Base-by-base conservation (phyloP, 2,113 vertebrate genomes). In the Podilymbus podiceps region DNA sequence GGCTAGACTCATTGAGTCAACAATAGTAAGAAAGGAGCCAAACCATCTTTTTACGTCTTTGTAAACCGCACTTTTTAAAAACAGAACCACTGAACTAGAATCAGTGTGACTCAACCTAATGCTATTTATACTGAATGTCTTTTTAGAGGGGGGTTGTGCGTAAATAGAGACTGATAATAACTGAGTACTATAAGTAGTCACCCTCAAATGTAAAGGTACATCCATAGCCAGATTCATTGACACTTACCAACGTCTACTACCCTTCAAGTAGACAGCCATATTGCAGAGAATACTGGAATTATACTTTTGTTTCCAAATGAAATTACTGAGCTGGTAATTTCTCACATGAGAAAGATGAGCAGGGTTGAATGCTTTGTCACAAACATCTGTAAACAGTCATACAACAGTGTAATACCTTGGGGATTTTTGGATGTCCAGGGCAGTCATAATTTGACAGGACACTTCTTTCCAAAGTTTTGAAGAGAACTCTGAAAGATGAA, bases 1-100 rank as follows among this genome's bases (percentile, higher is more conserved):
- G 74, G 30, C 76, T 66, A 79, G 74, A 76, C 67, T 88, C 71
- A 81, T 66, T 85, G 84, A 92, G 66, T 92, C 74, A 93, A 95
- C 63, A 88, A 40, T 62, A 89, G 72, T 30, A 91, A 85, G 40
- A 73, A 82, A 86, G 80, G 79, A 85, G 73, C 40, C 74, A 85
- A 82, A 69, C 47, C 31, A 33, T 83, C 25, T 85, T 71, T 94
- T 91, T 81, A 81, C 64, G 27, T 83, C 59, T 95, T 71, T 85
- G 79, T 93, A 90, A 97, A 87, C 17, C 8, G 42, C 2, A 4
- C 35, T 25, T 86, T 92, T 94, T 38, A 64, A 74, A 92, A 77
- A 18, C 58, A 89, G 66, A 75, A 86, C 33, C 35, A 78, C 33
- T 89, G 64, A 64, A 60, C 42, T 47, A 83, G 78, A 88, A 79